Base-by-base conservation (phyloP, 2,113 vertebrate genomes). In the Paradisaea rubra region DNA sequence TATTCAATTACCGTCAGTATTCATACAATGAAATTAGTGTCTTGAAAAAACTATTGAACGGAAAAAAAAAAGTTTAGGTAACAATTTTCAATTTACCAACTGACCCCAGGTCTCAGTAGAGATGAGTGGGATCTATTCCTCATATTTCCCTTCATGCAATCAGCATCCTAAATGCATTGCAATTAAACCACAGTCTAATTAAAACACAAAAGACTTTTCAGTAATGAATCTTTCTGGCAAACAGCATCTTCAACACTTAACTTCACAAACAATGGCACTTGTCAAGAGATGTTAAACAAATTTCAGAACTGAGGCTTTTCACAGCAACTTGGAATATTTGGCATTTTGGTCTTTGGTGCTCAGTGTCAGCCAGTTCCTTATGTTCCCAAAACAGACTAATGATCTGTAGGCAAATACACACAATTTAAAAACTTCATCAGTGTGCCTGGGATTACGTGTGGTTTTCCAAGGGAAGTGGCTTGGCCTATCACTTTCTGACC, bases 161-260 rank as follows among this genome's bases (percentile, higher is more conserved):
- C 68, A 78, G 18, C 15, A 1, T 60, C 80, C 35, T 90, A 84
- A 95, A 66, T 8, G 24, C 49, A 64, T 23, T 77, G 71, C 92
- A 94, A 59, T 88, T 88, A 90, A 94, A 93, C 60, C 31, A 28
- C 71, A 59, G 42, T 15, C 77, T 78, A 93, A 96, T 90, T 86
- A 78, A 93, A 96, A 71, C 56, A 96, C 68, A 90, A 90, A 96
- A 83, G 86, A 63, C 37, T 70, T 93, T 82, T 77, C 83, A 44
- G 71, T 88, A 81, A 90, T 80, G 30, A 93, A 83, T 86, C 88
- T 79, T 94, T 31, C 64, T 25, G 5, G 68, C 15, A 66, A 88
- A 81, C 15, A 86, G n/a, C 53, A 65, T 83, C 56, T 88, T 94
- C 88, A 88, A 83, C 92, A 71, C 49, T 85, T 69, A 64, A 57